phyloP scores from a whole-genome alignment of 2,797 vertebrate species.

The Enteromius mattozi region DNA sequence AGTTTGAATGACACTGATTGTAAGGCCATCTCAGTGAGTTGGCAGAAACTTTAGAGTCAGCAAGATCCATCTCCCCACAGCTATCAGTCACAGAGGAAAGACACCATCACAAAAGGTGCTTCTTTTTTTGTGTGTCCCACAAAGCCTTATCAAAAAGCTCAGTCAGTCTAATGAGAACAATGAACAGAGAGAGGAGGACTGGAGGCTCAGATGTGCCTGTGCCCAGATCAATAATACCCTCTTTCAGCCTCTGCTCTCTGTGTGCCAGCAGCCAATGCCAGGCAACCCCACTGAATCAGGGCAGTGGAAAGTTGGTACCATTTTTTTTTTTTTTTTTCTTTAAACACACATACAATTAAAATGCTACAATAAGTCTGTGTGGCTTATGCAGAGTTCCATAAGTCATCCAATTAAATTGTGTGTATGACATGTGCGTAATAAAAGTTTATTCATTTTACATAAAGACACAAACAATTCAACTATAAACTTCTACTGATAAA shows the following conservation, averaged over 20 bases:
- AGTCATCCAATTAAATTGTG: not conserved
- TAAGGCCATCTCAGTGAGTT: conserved; percentile 40
- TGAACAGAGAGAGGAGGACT: conserved; percentile 81
- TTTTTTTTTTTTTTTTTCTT: conserved; percentile 14
- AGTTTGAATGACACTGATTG: conserved; percentile 32
- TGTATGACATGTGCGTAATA: not conserved
- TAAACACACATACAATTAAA: not conserved
- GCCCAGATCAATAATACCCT: conserved; percentile 78
- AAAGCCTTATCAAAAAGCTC: conserved; percentile 78
- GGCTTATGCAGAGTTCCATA: not conserved
- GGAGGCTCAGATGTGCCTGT: conserved; percentile 71
- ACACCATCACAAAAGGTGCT: conserved; percentile 52
- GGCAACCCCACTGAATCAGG: conserved; percentile 66
- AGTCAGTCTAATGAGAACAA: conserved; percentile 76
- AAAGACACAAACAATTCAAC: not conserved
- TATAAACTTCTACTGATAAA: not conserved
- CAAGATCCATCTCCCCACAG: conserved; percentile 39
- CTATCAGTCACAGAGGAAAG: conserved; percentile 52
- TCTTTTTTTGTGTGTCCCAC: conserved; percentile 61
- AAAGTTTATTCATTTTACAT: not conserved
- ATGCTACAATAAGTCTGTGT: not conserved
- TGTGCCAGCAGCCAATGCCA: conserved; percentile 71
- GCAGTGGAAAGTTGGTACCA: conserved; percentile 67
- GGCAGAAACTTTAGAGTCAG: conserved; percentile 29
- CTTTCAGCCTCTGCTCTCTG: conserved; percentile 76